Evolutionary conservation across 2,113 vertebrate genomes (phyloP).

Genomic region (Plestiodon gilberti): DNA sequence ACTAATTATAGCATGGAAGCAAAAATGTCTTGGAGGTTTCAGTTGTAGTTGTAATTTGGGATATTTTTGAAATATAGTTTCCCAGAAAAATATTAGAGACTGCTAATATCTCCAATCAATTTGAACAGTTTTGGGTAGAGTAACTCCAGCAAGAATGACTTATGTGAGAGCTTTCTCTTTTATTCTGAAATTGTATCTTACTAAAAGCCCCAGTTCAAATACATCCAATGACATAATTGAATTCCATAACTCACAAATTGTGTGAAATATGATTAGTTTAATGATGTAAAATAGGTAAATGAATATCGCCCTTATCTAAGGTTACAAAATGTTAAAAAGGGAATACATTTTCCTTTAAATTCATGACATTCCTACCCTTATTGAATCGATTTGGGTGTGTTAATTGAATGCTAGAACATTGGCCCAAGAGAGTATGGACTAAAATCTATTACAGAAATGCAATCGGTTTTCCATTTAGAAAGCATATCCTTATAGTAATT

Average conservation of each 20-base stretch:
- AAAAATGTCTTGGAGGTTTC: background rate
- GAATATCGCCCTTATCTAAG: background rate
- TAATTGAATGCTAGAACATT: background rate
- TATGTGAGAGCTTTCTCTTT: background rate
- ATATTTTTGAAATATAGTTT: background rate
- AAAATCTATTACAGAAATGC: background rate
- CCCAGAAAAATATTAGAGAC: too few species aligned
- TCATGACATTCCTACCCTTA: background rate
- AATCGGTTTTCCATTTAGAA: too few species aligned
- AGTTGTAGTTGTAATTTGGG: background rate
- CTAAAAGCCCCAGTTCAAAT: background rate
- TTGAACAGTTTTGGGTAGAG: background rate
- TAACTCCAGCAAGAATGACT: background rate
- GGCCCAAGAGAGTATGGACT: background rate
- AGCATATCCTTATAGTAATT: background rate
- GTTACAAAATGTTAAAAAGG: background rate
- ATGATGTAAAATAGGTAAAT: background rate
- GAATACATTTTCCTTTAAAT: background rate
- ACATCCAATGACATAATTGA: background rate
- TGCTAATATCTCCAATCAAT: too few species aligned
- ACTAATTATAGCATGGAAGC: background rate
- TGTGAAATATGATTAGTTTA: background rate
- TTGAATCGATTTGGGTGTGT: background rate
- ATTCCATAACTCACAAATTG: background rate
- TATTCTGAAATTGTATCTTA: background rate